Evolutionary conservation across 1,140 invertebrate genomes (phyloP).

Genomic region (Drosophila murphyi): DNA sequence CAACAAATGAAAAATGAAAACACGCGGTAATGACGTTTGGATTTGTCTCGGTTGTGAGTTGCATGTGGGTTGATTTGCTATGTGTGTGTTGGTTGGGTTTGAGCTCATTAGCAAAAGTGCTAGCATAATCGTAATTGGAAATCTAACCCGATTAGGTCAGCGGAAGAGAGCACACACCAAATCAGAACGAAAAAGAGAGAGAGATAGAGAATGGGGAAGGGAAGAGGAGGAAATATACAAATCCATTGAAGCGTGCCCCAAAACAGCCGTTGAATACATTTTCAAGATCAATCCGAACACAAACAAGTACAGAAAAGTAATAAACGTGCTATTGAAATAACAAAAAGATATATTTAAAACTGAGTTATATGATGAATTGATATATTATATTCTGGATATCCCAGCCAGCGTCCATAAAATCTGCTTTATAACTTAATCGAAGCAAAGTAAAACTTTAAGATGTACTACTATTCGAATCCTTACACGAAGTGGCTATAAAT

Average conservation of each 20-base stretch:
- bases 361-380: no score
- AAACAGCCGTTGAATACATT: slow-evolving; percentile 62
- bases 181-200: slow-evolving; percentile 2
- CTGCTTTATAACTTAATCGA: slow-evolving; percentile 13
- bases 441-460: slow-evolving; percentile 1
- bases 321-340: no score
- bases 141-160: slow-evolving; percentile 73
- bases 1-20: slow-evolving; percentile 12
- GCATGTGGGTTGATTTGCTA: slow-evolving; percentile 11
- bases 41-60: slow-evolving; percentile 31
- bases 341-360: no score
- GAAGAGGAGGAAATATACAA: slow-evolving; percentile 1
- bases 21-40: slow-evolving; percentile 43
- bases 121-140: slow-evolving; percentile 73
- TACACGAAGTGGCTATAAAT: slow-evolving; percentile 73
- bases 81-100: slow-evolving; percentile 27
- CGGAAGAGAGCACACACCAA: slow-evolving; percentile 10
- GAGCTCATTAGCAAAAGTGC: slow-evolving; percentile 71
- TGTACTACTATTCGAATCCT: slow-evolving; percentile 23
- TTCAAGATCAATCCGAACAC: slow-evolving; percentile 63
- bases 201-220: background rate
- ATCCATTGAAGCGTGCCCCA: slow-evolving; percentile 57
- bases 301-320: background rate
- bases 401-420: background rate
- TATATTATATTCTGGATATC: no score